These are phyloP conservation scores for Ernsta delagoae DNA, from an alignment of 2,888 invertebrate species.

Conservation along the genomic window DNA sequence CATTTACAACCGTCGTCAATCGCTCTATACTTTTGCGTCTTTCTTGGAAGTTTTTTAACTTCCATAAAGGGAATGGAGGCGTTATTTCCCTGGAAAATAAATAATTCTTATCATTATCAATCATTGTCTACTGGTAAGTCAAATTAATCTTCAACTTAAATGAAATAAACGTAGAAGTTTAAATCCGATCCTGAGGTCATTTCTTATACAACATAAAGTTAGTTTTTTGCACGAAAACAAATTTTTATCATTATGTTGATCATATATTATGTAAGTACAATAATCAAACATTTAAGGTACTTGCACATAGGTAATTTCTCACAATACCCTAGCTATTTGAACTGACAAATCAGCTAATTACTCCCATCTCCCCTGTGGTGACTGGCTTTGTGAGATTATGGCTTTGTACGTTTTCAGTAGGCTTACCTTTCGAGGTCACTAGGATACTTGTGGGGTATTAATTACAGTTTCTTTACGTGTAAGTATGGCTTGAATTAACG, in stretches of 20 bases:
- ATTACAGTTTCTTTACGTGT: constrained; percentile 5
- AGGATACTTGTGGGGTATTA: constrained; percentile 13
- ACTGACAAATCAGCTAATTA: constrained; percentile 27
- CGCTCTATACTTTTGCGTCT: too few species aligned
- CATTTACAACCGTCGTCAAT: too few species aligned
- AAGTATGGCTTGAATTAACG: constrained; percentile 2
- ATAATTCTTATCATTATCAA: too few species aligned
- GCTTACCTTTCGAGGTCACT: constrained; percentile 27
- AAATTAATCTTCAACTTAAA: too few species aligned
- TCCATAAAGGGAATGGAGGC: too few species aligned
- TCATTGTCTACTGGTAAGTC: too few species aligned
- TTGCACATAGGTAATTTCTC: not conserved
- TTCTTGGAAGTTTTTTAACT: too few species aligned
- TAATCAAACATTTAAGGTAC: not conserved
- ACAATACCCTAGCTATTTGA: constrained; percentile 15
- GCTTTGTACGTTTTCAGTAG: constrained; percentile 21
- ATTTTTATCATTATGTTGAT: not conserved
- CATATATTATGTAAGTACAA: not conserved
- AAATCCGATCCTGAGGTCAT: too few species aligned
- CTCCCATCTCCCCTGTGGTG: constrained; percentile 25
- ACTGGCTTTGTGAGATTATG: constrained; percentile 30
- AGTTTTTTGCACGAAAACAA: too few species aligned
- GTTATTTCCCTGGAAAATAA: too few species aligned
- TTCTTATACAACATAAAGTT: too few species aligned
- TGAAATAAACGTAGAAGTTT: too few species aligned